Evolutionary conservation across 2,888 invertebrate species (phyloP).

Genomic region (Melikaiella ostensackeni): DNA sequence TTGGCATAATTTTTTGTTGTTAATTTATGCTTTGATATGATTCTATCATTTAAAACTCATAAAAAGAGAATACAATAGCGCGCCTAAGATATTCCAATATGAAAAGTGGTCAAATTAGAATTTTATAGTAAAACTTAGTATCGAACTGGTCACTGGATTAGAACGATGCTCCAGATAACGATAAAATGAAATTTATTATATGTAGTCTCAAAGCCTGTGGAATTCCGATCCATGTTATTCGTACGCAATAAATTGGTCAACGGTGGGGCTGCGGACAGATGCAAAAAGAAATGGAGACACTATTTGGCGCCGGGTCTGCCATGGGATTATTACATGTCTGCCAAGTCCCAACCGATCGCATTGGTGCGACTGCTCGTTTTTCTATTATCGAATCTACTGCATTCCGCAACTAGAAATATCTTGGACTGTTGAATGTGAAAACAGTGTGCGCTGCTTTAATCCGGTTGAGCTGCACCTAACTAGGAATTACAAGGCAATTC

Average conservation of each 20-base stretch:
- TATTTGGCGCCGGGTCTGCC: constrained; percentile 47
- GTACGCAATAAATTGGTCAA: not conserved
- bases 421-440: constrained; percentile 47
- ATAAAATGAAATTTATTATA: not conserved
- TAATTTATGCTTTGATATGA: not conserved
- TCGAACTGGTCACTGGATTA: too few relatives aligned
- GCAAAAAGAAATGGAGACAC: not conserved
- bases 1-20: not conserved
- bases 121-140: too few relatives aligned
- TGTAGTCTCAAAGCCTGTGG: not conserved
- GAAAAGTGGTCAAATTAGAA: too few relatives aligned
- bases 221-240: not conserved
- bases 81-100: too few relatives aligned
- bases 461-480: not conserved
- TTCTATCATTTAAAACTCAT: too few relatives aligned
- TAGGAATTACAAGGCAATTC: constrained; percentile 8
- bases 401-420: constrained; percentile 59
- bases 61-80: too few relatives aligned
- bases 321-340: constrained; percentile 44
- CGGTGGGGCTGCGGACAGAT: not conserved
- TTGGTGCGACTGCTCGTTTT: constrained; percentile 41
- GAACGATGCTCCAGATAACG: not conserved
- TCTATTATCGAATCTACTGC: constrained; percentile 55
- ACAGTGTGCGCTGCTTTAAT: constrained; percentile 16
- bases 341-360: constrained; percentile 18